Base-by-base conservation (phyloP, 2,113 vertebrate genomes). In the Piaya cayana region DNA sequence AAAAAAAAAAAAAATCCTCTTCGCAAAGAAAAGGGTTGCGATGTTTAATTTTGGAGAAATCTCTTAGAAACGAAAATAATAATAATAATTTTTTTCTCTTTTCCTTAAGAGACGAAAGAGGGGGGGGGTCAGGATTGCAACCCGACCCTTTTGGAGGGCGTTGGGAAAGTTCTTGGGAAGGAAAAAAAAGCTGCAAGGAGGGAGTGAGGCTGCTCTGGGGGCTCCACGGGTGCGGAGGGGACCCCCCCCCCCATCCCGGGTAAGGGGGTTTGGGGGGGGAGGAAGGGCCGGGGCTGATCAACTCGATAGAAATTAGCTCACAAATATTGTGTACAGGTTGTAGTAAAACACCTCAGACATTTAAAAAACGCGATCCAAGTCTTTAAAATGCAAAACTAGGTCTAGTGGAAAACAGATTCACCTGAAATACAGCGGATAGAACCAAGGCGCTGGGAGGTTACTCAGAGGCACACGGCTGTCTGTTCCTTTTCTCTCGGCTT, bases 391-490 rank as follows among this genome's bases (percentile, higher is more conserved):
- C 97, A 95, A 97, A 98, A 98, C 98, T 95, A 98, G 98, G 95
- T 97, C 97, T 98, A 97, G 97, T 97, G 97, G 98, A 98, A 98
- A 98, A 98, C 97, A 97, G 95, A 98, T 98, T 97, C 98, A 98
- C 98, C 98, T 98, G 98, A 98, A 98, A 98, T 97, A 97, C 97
- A 97, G 98, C 97, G 97, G 97, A 98, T 98, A 98, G 96, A 98
- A 98, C 98, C 98, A 99, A 99, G 99, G 99, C 99, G 99, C 99
- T 99, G 99, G 98, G 98, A 99, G 99, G 99, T 99, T 98, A 98
- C 98, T 98, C 97, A 97, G 98, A 99, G 99, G 99, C 99, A 99
- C 99, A 99, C 98, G 98, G 98, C 98, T 98, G 98, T 98, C 97
- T 98, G n/a, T 98, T 97, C 96, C 77, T 88, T 95, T 93, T 95